Conservation (phyloP, 2,888 invertebrate genomes). For the Archaeoteleia sp. region DNA sequence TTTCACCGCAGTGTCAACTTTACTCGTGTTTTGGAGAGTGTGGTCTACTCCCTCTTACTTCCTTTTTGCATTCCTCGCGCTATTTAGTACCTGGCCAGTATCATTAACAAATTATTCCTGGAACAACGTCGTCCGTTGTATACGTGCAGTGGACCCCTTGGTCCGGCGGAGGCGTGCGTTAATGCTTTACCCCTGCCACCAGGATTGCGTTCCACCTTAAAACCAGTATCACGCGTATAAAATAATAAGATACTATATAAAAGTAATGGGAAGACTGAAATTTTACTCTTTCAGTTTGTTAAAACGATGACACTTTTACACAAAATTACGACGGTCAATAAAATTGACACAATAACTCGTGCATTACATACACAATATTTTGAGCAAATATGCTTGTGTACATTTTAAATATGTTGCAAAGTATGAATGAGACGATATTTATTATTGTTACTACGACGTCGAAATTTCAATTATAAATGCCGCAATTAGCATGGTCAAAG, state of each 20-base stretch:
- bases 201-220: slow-evolving; percentile 6
- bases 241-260: background rate
- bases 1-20: slow-evolving; percentile 52
- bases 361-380: too few species aligned
- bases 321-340: too few species aligned
- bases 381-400: too few species aligned
- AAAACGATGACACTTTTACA: too few species aligned
- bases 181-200: slow-evolving; percentile 12
- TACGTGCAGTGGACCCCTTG: slow-evolving; percentile 19
- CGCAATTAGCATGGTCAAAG: too few species aligned
- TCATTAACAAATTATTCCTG: slow-evolving; percentile 65
- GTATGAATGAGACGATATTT: too few species aligned
- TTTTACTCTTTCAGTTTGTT: too few species aligned
- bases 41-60: slow-evolving; percentile 28
- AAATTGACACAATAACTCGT: too few species aligned
- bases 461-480: too few species aligned
- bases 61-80: slow-evolving; percentile 57
- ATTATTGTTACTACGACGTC: too few species aligned
- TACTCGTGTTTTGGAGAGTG: slow-evolving; percentile 43
- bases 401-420: too few species aligned
- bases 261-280: too few species aligned
- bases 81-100: slow-evolving; percentile 58
- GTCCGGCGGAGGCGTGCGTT: slow-evolving; percentile 29
- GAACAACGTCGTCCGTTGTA: slow-evolving; percentile 48
- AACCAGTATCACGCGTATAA: background rate